These are phyloP conservation scores for Drosophila stalkeri DNA, from an alignment of 2,888 invertebrate genomes.

Conservation along the genomic window DNA sequence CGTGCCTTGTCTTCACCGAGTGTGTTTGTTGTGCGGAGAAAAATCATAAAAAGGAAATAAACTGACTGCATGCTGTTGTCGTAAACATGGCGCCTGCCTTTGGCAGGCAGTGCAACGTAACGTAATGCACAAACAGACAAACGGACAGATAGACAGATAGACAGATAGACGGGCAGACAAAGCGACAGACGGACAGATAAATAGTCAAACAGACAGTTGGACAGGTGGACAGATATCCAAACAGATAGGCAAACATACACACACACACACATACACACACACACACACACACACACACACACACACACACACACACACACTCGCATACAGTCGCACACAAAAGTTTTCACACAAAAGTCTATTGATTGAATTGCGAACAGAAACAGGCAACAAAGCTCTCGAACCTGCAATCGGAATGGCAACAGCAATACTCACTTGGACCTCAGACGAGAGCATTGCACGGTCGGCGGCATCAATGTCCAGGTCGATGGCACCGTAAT, in stretches of 20 bases:
- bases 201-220: conserved; percentile 27
- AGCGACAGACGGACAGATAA: conserved; percentile 13
- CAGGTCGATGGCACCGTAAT: conserved; percentile 86
- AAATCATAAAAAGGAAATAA: conserved; percentile 74
- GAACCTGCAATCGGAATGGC: conserved; percentile 24
- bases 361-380: conserved; percentile 77
- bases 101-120: conserved; percentile 65
- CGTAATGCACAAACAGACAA: conserved; percentile 58
- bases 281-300: conserved; percentile 17
- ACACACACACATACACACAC: conserved; percentile 32
- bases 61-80: conserved; percentile 74
- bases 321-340: conserved; percentile 32
- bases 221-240: conserved; percentile 20
- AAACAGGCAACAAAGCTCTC: conserved; percentile 25
- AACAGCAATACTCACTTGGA: conserved; percentile 85
- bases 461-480: conserved; percentile 85
- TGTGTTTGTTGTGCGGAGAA: conserved; percentile 31
- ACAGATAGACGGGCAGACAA: conserved; percentile 9
- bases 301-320: conserved; percentile 33
- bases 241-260: conserved; percentile 14
- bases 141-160: conserved; percentile 2
- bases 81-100: conserved; percentile 74
- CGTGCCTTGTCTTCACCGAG: conserved; percentile 35
- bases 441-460: conserved; percentile 85
- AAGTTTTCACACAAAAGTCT: conserved; percentile 71